Percentiles rank a stretch among this genome's conserved stretches.
These are phyloP conservation scores for Clivina fossor DNA, from an alignment of 2,888 invertebrate genomes.

Conservation along the genomic window DNA sequence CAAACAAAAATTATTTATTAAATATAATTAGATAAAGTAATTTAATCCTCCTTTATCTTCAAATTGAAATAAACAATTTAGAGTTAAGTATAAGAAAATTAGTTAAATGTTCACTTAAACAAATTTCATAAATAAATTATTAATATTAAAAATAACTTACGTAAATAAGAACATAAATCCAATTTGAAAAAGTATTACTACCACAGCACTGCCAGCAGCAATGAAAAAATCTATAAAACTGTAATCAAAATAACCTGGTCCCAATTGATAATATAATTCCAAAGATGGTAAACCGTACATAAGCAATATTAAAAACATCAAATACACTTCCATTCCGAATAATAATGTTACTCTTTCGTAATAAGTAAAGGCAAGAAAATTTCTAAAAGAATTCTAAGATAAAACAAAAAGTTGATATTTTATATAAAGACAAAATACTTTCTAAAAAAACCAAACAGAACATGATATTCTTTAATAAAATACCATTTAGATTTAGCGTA, in stretches of 20 bases:
- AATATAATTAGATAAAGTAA: too few species aligned
- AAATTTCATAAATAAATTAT: neutral
- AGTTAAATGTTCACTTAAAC: neutral
- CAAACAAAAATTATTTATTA: too few species aligned
- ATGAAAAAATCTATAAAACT: slow-evolving; percentile 9
- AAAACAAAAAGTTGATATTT: slow-evolving; percentile 12
- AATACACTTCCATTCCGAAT: slow-evolving; percentile 1
- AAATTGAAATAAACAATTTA: neutral
- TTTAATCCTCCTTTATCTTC: too few species aligned
- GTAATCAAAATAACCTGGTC: slow-evolving; percentile 11
- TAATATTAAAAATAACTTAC: slow-evolving; percentile 5
- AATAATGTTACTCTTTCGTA: slow-evolving; percentile 9
- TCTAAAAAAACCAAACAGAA: slow-evolving; percentile 8
- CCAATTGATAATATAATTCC: slow-evolving; percentile 16
- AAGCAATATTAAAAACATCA: slow-evolving; percentile 15
- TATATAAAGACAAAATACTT: slow-evolving; percentile 8
- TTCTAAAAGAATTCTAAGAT: neutral
- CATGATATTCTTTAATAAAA: too few species aligned
- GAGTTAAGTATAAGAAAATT: neutral
- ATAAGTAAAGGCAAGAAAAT: slow-evolving; percentile 12
- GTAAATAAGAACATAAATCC: slow-evolving; percentile 11
- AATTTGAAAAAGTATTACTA: neutral
- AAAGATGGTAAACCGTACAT: slow-evolving; percentile 7
- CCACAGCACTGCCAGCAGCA: neutral
- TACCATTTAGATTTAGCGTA: too few species aligned